Percentiles rank a stretch among this genome's conserved stretches.
These are phyloP conservation scores for Camponotus floridanus DNA, from an alignment of 1,140 invertebrate species.

Conservation along the genomic window DNA sequence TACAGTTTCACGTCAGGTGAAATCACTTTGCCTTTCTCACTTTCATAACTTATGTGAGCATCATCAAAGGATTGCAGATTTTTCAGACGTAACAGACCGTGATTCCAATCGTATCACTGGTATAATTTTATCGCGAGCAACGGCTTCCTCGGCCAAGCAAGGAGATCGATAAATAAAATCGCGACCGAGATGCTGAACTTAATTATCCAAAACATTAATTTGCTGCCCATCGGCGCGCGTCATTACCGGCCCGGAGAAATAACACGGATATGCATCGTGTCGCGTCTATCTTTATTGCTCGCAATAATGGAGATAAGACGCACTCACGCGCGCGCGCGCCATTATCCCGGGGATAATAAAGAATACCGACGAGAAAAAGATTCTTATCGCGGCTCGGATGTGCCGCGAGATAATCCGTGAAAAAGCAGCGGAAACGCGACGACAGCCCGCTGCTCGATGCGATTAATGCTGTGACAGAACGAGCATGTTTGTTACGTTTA, in stretches of 20 bases:
- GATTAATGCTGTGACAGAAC: not conserved
- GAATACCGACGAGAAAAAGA: constrained; percentile 9
- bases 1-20: not conserved
- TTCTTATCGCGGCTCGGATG: constrained; percentile 41
- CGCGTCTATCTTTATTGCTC: constrained; percentile 41
- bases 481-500: too few species aligned
- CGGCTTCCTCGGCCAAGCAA: constrained; percentile 28
- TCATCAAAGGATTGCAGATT: not conserved
- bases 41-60: not conserved
- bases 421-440: constrained; percentile 34
- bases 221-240: constrained; percentile 53
- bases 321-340: not conserved
- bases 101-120: not conserved
- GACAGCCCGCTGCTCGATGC: constrained; percentile 12
- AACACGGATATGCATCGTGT: constrained; percentile 37
- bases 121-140: not conserved
- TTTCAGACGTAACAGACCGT: not conserved
- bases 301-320: constrained; percentile 51
- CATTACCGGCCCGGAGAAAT: constrained; percentile 13
- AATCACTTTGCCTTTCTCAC: too few species aligned
- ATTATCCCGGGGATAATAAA: constrained; percentile 28
- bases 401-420: constrained; percentile 47
- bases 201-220: constrained; percentile 60
- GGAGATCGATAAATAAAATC: constrained; percentile 37
- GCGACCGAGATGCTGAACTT: constrained; percentile 41